A percentile compares a stretch with the other conserved stretches of the same genome.
These are phyloP conservation scores for Tupaia tana DNA, from an alignment of 2,113 vertebrate species.

Conservation along the genomic window DNA sequence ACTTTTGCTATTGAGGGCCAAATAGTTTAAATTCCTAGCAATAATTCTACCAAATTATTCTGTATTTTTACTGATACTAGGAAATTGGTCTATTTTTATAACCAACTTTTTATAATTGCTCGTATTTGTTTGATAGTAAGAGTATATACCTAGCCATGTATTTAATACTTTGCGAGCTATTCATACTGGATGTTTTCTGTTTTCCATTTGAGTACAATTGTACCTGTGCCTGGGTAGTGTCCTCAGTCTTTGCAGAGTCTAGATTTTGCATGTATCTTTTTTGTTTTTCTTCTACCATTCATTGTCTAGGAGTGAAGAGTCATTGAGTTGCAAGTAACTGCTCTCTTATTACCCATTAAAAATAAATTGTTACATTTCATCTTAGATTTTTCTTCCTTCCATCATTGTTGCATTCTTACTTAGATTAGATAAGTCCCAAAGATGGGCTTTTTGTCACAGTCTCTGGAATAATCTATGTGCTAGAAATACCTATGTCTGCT, in stretches of 20 bases:
- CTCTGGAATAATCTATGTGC: not conserved
- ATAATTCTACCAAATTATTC: conserved; percentile 49
- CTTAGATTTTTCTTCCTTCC: conserved; percentile 17
- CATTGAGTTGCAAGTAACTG: not conserved
- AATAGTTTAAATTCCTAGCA: conserved; percentile 73
- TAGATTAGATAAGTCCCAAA: not conserved
- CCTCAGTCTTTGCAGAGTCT: not conserved
- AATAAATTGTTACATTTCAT: not conserved
- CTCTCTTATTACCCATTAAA: not conserved
- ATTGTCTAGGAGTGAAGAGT: not conserved
- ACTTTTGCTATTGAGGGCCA: not conserved
- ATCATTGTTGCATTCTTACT: not conserved
- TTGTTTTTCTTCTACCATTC: conserved; percentile 6
- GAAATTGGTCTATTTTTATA: conserved; percentile 51
- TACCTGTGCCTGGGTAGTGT: not conserved
- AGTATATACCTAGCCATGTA: not conserved
- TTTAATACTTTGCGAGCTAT: not conserved
- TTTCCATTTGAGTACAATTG: not conserved
- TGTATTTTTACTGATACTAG: conserved; percentile 43
- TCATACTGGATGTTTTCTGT: conserved; percentile 16
- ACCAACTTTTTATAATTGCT: not conserved
- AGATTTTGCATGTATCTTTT: not conserved
- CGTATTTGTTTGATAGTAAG: not conserved
- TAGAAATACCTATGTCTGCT: not conserved
- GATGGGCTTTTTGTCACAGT: not conserved